Conservation (phyloP, 2,113 vertebrate species). For the Acanthisitta chloris region DNA sequence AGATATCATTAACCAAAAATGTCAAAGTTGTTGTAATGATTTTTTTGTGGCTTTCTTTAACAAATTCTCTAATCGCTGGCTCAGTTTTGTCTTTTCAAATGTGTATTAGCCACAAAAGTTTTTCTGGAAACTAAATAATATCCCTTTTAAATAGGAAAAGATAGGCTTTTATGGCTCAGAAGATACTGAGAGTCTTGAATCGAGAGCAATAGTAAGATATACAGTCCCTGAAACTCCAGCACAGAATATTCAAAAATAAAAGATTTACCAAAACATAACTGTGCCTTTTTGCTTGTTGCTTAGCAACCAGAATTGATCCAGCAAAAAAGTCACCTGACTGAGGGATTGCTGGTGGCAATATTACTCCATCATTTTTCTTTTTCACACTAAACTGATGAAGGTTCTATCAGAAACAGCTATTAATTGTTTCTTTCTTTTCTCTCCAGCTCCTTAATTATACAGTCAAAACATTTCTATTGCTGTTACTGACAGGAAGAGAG, state of each 20-base stretch:
- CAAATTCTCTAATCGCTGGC: slow-evolving; percentile 37
- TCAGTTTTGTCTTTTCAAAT: slow-evolving; percentile 8
- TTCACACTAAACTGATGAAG: slow-evolving; percentile 70
- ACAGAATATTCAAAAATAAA: slow-evolving; percentile 62
- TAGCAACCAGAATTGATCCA: slow-evolving; percentile 81
- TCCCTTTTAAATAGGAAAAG: not conserved
- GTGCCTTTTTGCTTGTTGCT: slow-evolving; percentile 72
- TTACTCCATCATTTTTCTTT: slow-evolving; percentile 80
- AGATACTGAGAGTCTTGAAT: not conserved
- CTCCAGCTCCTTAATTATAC: slow-evolving; percentile 54
- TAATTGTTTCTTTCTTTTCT: slow-evolving; percentile 71
- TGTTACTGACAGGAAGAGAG: not conserved
- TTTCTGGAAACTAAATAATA: not conserved
- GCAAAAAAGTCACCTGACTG: slow-evolving; percentile 77
- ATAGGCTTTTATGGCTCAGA: not conserved
- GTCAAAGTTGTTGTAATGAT: slow-evolving; percentile 61
- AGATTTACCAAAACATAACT: slow-evolving; percentile 70
- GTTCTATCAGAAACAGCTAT: slow-evolving; percentile 63
- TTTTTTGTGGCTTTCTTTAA: slow-evolving; percentile 49
- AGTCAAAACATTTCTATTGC: not conserved
- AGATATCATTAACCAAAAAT: slow-evolving; percentile 73
- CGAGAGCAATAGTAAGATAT: not conserved
- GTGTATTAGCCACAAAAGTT: slow-evolving; percentile 23
- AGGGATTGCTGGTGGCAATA: slow-evolving; percentile 80
- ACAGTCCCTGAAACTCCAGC: slow-evolving; percentile 21